Base-by-base conservation (phyloP, 1,140 invertebrate genomes). In the Melitaea cinxia region DNA sequence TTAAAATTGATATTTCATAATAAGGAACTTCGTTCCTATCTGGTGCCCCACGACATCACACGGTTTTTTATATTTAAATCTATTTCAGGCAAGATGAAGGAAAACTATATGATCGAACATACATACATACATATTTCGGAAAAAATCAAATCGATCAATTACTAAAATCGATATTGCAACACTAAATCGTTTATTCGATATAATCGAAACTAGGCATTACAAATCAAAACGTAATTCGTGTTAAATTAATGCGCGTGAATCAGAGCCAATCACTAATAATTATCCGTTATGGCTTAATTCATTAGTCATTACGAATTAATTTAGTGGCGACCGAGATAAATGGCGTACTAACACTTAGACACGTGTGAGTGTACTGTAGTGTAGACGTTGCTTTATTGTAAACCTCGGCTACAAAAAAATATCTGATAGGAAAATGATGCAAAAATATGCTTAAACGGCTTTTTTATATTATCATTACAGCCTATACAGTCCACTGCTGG, bases 281-380 rank as follows among this genome's bases (percentile, higher is more conserved):
- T 58, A 65, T 33, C 26, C 52, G 19, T 39, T 55, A 49, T 50
- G 53, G 47, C 30, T 49, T 56, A 52, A 65, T 65, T 65, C 57
- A 65, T 65, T 56, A 65, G 53, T 14, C 54, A 15, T 14, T 58
- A 28, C 56, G 55, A 65, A 65, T 65, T 60, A 58, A 65, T 65
- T 65, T 57, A 65, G 33, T 52, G 63, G 21, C 35, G 12, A 17
- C 15, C 4, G 45, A 61, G 58, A 61, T 52, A 52, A 61, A 61
- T 61, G 58, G 35, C 17, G 52, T 19, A 47, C 21, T 47, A 23
- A 10, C 42, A 19, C 10, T 21, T 47, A 23, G 42, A 47, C 42
- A 23, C n/a, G 15, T 47, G 30, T 7, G 30, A 33, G n/a, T 33
- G 30, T 33, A 33, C 6, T 9, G 26, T 24, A 12, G 6, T 35